phyloP scores from a whole-genome alignment of 1,140 invertebrate genomes.

The Bombus terrestris region DNA sequence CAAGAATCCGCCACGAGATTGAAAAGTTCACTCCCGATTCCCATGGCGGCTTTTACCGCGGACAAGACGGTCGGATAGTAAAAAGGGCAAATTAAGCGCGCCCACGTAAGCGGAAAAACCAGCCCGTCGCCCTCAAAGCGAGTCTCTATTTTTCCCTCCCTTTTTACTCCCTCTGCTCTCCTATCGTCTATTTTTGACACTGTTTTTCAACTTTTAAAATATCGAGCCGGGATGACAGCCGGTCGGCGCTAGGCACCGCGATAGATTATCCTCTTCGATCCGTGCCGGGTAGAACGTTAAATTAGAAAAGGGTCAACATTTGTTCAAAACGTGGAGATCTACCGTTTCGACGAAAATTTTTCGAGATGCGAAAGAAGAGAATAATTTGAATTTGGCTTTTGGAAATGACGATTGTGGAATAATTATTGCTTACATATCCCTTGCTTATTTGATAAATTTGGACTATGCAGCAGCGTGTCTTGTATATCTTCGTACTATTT shows the following conservation, averaged over 20 bases:
- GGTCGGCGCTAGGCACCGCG: background rate
- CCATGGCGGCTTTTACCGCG: constrained; percentile 35
- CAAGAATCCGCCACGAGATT: constrained; percentile 55
- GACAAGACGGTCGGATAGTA: constrained; percentile 49
- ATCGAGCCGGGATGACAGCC: background rate
- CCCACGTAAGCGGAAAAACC: constrained; percentile 41
- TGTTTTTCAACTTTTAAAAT: background rate
- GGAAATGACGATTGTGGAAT: background rate
- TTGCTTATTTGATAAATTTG: no score
- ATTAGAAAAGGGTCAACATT: background rate
- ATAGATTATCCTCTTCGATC: background rate
- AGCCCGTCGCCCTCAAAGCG: constrained; percentile 10
- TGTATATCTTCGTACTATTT: no score
- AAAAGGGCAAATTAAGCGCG: constrained; percentile 56
- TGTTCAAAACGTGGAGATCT: background rate
- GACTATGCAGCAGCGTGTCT: no score
- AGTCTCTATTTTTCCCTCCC: background rate
- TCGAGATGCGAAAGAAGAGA: background rate
- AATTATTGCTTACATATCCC: no score
- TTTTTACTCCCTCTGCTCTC: no score
- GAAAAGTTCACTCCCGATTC: constrained; percentile 51
- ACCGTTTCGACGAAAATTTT: background rate
- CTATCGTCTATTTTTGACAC: background rate
- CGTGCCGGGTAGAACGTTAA: background rate
- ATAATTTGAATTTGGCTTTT: background rate